These are phyloP conservation scores for Drosophila ambigua DNA, from an alignment of 1,140 invertebrate species.

Conservation along the genomic window DNA sequence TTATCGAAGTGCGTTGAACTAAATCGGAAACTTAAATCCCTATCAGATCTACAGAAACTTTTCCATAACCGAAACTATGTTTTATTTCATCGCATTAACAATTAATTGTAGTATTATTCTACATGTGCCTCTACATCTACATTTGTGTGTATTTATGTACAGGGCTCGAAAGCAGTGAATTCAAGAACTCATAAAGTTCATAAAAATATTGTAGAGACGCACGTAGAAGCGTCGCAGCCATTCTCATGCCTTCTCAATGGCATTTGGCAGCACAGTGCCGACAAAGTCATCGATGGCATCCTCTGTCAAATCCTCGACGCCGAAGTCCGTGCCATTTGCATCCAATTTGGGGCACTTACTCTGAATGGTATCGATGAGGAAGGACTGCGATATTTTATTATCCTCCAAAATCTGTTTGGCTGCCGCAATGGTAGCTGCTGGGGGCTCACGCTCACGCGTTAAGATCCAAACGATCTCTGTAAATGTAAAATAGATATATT, in stretches of 20 bases:
- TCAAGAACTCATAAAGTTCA: slow-evolving; percentile 55
- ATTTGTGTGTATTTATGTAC: background rate
- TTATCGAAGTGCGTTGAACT: too few relatives aligned
- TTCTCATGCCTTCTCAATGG: slow-evolving; percentile 58
- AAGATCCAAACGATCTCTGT: slow-evolving; percentile 75
- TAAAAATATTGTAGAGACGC: slow-evolving; percentile 65
- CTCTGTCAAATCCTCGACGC: slow-evolving; percentile 3
- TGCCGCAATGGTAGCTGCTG: slow-evolving; percentile 21
- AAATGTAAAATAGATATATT: slow-evolving; percentile 1
- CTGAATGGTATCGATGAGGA: slow-evolving; percentile 65
- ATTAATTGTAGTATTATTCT: too few relatives aligned
- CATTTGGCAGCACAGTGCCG: slow-evolving; percentile 42
- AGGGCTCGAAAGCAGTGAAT: background rate
- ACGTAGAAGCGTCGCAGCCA: slow-evolving; percentile 63
- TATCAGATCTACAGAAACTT: too few relatives aligned
- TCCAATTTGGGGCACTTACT: slow-evolving; percentile 54
- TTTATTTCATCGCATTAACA: too few relatives aligned
- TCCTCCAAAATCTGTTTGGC: slow-evolving; percentile 66
- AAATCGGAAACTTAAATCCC: too few relatives aligned
- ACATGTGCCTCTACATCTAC: too few relatives aligned
- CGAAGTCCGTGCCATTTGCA: slow-evolving; percentile 32
- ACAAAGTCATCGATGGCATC: slow-evolving; percentile 38
- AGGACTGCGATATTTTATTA: slow-evolving; percentile 51
- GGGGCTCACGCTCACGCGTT: slow-evolving; percentile 64
- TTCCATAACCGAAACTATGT: too few relatives aligned